Evolutionary conservation across 2,888 invertebrate genomes (phyloP).

Genomic region (Lomographa bimaculata): DNA sequence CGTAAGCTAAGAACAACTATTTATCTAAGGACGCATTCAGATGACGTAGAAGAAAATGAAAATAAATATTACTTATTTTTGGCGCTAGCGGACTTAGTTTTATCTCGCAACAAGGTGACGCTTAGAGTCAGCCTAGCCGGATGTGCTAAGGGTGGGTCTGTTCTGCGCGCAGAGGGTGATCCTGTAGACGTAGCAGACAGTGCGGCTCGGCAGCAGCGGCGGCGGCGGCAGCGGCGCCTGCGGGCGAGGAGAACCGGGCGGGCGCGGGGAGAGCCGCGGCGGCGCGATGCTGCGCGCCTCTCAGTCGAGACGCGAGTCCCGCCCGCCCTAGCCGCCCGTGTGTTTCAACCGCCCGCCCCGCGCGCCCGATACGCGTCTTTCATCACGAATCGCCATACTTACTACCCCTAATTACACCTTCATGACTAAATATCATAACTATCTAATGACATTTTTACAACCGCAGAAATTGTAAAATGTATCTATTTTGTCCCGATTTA

Average conservation of each 20-base stretch:
- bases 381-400: slow-evolving; percentile 51
- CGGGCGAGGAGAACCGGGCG: slow-evolving; percentile 45
- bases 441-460: slow-evolving; percentile 38
- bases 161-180: slow-evolving; percentile 55
- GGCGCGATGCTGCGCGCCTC: slow-evolving; percentile 86
- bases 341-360: slow-evolving; percentile 72
- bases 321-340: slow-evolving; percentile 82
- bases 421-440: slow-evolving; percentile 44
- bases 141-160: slow-evolving; percentile 27
- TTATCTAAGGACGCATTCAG: no score
- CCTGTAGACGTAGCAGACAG: slow-evolving; percentile 71
- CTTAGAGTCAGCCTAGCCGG: no score
- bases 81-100: no score
- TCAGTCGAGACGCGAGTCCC: slow-evolving; percentile 86
- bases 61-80: no score
- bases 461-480: slow-evolving; percentile 44
- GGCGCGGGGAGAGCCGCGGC: slow-evolving; percentile 79
- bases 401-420: slow-evolving; percentile 55
- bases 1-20: no score
- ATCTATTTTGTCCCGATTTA: slow-evolving; percentile 52
- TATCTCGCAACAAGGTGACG: no score
- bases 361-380: slow-evolving; percentile 62
- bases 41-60: no score
- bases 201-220: slow-evolving; percentile 38
- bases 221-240: slow-evolving; percentile 63